Percentiles rank a stretch among this genome's conserved stretches.
Evolutionary conservation across 2,113 vertebrate species (phyloP).

Genomic region (Rhegmatorhina hoffmannsi): DNA sequence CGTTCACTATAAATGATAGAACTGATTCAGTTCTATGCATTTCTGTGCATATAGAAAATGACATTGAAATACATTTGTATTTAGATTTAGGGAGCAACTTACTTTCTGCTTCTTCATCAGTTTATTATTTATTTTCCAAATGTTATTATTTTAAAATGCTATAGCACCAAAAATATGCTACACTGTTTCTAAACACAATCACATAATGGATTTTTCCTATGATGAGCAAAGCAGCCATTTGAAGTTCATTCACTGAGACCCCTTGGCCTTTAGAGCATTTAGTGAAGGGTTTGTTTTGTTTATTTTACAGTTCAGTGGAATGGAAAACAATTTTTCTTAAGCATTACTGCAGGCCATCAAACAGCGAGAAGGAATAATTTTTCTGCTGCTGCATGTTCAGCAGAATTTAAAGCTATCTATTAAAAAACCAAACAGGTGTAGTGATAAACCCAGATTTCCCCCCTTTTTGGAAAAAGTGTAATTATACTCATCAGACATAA

Average conservation of each 20-base stretch:
- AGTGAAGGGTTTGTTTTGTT: constrained; percentile 73
- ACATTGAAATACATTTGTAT: constrained; percentile 60
- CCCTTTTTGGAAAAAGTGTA: constrained; percentile 33
- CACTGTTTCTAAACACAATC: constrained; percentile 53
- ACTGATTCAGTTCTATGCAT: constrained; percentile 40
- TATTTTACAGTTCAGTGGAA: constrained; percentile 75
- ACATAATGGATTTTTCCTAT: constrained; percentile 66
- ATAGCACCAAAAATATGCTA: constrained; percentile 44
- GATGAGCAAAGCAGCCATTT: constrained; percentile 66
- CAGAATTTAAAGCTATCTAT: constrained; percentile 57
- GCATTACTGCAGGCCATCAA: constrained; percentile 65
- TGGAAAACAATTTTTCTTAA: constrained; percentile 72
- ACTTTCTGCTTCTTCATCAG: constrained; percentile 27
- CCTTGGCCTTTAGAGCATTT: constrained; percentile 71
- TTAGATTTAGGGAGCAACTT: constrained; percentile 50
- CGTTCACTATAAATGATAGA: constrained; percentile 33
- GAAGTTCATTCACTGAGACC: constrained; percentile 69
- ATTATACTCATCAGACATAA: constrained; percentile 61
- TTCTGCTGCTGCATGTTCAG: constrained; percentile 46
- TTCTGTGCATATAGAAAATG: constrained; percentile 55
- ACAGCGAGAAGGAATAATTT: constrained; percentile 55
- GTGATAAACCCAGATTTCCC: constrained; percentile 17
- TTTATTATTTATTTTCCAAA: constrained; percentile 66
- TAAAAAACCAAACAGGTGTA: not conserved
- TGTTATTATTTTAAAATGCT: constrained; percentile 67